These are phyloP conservation scores for Zeugodacus cucurbitae DNA, from an alignment of 1,140 invertebrate species.

Conservation along the genomic window DNA sequence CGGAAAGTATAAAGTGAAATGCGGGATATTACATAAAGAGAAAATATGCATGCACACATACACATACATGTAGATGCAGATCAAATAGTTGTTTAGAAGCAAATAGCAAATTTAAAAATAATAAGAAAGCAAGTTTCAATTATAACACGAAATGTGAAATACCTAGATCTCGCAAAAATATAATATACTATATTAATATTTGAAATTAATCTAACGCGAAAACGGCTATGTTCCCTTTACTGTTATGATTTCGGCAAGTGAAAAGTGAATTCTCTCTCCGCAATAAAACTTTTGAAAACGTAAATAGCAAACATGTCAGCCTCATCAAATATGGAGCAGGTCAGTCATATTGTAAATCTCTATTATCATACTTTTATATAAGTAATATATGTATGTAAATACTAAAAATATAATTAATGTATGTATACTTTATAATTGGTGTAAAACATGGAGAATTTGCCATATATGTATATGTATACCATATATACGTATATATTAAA, in stretches of 20 bases:
- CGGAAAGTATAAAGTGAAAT: background rate
- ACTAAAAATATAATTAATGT: background rate
- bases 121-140: background rate
- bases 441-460: no score
- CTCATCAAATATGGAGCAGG: constrained; percentile 21
- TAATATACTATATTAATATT: background rate
- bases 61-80: background rate
- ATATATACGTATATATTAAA: no score
- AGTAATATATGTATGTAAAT: background rate
- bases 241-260: background rate
- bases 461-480: no score
- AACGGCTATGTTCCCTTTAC: background rate
- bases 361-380: no score
- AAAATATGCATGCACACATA: background rate
- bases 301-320: background rate
- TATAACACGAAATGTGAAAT: background rate
- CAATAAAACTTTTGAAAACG: background rate
- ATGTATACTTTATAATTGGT: background rate
- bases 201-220: background rate
- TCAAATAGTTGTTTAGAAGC: background rate
- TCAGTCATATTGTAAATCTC: background rate
- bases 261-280: background rate
- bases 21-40: constrained; percentile 1
- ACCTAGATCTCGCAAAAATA: background rate
- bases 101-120: background rate